These are phyloP conservation scores for Patagioenas fasciata DNA, from an alignment of 2,113 vertebrate genomes.

Conservation along the genomic window DNA sequence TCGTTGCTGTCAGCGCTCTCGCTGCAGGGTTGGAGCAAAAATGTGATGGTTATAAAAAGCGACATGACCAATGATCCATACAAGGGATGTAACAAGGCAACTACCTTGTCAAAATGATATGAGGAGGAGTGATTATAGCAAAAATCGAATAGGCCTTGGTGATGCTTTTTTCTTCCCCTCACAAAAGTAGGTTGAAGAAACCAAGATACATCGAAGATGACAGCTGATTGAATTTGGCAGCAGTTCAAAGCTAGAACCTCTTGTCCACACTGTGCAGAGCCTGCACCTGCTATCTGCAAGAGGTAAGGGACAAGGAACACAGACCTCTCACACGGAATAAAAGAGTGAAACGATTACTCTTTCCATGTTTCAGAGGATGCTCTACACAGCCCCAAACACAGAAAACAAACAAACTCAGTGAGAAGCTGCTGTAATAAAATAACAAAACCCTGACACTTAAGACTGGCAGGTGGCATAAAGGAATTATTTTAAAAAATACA, in stretches of 20 bases:
- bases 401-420: not conserved
- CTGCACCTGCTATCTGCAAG: not conserved
- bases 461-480: not conserved
- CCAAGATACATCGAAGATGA: not conserved
- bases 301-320: not conserved
- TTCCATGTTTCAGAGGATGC: not conserved
- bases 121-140: not conserved
- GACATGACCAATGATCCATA: not conserved
- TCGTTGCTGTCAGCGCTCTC: not conserved
- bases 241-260: constrained; percentile 21
- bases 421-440: not conserved
- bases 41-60: not conserved
- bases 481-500: not conserved
- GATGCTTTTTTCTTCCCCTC: not conserved
- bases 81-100: not conserved
- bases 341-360: not conserved
- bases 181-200: constrained; percentile 14
- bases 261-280: not conserved
- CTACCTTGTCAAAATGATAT: constrained; percentile 3
- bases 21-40: not conserved
- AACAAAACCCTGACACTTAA: not conserved
- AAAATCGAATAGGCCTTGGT: not conserved
- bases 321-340: not conserved
- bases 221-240: not conserved
- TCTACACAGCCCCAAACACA: not conserved